Percentiles rank a stretch among this genome's conserved stretches.
These are phyloP conservation scores for Drosophila lini DNA, from an alignment of 1,140 invertebrate species.

Conservation along the genomic window DNA sequence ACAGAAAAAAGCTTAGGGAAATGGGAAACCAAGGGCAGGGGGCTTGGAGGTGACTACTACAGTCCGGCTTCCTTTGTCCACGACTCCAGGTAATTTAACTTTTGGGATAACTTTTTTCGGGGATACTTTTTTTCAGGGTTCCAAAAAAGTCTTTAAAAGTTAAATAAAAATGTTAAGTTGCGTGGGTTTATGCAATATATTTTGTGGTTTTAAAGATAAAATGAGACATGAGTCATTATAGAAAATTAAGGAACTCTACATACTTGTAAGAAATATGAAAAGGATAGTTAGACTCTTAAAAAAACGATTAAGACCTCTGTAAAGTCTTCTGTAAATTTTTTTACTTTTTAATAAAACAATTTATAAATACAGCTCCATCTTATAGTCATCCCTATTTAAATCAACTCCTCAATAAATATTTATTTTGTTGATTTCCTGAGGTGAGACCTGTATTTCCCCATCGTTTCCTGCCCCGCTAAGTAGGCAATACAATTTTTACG, in stretches of 20 bases:
- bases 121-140: not conserved
- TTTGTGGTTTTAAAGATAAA: too few relatives aligned
- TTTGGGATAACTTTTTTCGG: constrained; percentile 3
- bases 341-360: too few relatives aligned
- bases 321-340: not conserved
- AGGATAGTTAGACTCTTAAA: too few relatives aligned
- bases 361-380: not conserved
- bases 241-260: not conserved
- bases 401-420: not conserved
- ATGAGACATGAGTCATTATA: not conserved
- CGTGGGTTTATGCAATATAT: not conserved
- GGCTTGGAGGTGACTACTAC: not conserved
- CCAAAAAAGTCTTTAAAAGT: not conserved
- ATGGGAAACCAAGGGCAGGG: not conserved
- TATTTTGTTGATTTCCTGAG: not conserved
- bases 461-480: constrained; percentile 7
- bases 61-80: constrained; percentile 21
- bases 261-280: too few relatives aligned
- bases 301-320: too few relatives aligned
- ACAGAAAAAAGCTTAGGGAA: constrained; percentile 20
- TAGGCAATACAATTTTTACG: constrained; percentile 60
- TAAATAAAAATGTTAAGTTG: not conserved
- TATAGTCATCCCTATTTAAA: too few relatives aligned
- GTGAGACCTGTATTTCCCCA: constrained; percentile 9
- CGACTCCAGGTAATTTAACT: constrained; percentile 18